Evolutionary conservation across 1,140 invertebrate genomes (phyloP).

Genomic region (Neodiprion fabricii): DNA sequence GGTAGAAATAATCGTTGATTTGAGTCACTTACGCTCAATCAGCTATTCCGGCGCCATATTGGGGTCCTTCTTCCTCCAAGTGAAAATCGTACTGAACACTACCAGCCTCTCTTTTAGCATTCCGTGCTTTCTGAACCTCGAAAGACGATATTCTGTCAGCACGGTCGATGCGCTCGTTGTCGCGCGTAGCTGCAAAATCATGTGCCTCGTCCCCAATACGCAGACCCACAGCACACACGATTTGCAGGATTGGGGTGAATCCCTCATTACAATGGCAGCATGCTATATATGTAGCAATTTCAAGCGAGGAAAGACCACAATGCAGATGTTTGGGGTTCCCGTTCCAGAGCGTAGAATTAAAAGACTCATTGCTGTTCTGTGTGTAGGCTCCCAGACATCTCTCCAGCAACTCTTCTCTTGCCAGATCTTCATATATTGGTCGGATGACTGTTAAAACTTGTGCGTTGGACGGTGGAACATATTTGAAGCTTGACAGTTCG

Average conservation of each 20-base stretch:
- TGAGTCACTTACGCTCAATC: slow-evolving; percentile 13
- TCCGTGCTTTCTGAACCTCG: slow-evolving; percentile 10
- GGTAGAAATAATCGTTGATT: slow-evolving; percentile 4
- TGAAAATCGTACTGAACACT: not conserved
- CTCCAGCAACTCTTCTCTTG: not conserved
- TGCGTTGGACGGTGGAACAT: not conserved
- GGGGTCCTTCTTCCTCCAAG: slow-evolving; percentile 2
- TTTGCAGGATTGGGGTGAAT: slow-evolving; percentile 11
- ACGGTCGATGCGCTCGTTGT: not conserved
- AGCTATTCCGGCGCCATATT: slow-evolving; percentile 10
- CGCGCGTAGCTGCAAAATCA: slow-evolving; percentile 9
- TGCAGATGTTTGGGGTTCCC: not conserved
- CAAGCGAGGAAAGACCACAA: slow-evolving; percentile 9
- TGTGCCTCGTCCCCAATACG: slow-evolving; percentile 8
- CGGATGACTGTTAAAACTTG: slow-evolving; percentile 4
- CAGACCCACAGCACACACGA: slow-evolving; percentile 9
- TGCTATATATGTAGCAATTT: slow-evolving; percentile 12
- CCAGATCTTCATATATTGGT: slow-evolving; percentile 1
- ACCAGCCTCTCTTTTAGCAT: not conserved
- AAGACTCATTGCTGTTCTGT: slow-evolving; percentile 7
- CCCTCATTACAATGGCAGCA: not conserved
- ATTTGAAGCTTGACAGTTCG: not conserved
- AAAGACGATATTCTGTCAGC: not conserved
- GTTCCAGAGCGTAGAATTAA: not conserved
- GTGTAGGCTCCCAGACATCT: slow-evolving; percentile 1